Conservation (phyloP, 2,888 invertebrate species). For the Serrognathus titanus region DNA sequence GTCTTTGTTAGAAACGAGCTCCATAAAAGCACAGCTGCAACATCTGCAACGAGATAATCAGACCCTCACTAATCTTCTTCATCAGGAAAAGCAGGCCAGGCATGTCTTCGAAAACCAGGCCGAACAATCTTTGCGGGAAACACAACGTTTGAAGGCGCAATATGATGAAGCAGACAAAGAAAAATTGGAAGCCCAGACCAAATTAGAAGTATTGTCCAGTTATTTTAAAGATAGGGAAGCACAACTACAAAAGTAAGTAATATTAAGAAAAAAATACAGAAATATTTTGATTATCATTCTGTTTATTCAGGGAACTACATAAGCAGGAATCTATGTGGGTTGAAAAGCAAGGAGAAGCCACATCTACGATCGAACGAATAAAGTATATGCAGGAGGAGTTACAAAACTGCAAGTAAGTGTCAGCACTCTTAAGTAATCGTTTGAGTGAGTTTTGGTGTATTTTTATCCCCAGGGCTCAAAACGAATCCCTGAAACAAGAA, state of each 20-base stretch:
- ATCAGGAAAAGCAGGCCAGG: conserved; percentile 49
- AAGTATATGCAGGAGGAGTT: conserved; percentile 76
- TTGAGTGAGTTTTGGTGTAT: too few species aligned
- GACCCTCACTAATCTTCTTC: conserved; percentile 47
- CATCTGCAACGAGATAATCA: conserved; percentile 56
- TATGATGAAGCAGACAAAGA: conserved; percentile 66
- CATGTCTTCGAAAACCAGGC: conserved; percentile 49
- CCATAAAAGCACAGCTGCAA: conserved; percentile 58
- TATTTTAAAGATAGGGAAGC: conserved; percentile 90
- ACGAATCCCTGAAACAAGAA: conserved; percentile 70
- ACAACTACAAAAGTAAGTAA: conserved; percentile 82
- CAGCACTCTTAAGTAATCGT: background rate
- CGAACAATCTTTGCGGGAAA: conserved; percentile 51
- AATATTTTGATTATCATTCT: too few species aligned
- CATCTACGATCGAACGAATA: conserved; percentile 75
- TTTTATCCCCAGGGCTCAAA: conserved; percentile 48
- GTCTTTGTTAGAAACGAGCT: conserved; percentile 53
- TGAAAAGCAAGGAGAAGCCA: conserved; percentile 77
- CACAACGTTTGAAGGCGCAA: conserved; percentile 55
- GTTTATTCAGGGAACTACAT: conserved; percentile 64
- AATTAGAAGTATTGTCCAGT: conserved; percentile 79
- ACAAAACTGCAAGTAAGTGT: conserved; percentile 70
- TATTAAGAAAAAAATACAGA: too few species aligned
- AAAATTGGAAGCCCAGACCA: conserved; percentile 74
- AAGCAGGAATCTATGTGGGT: conserved; percentile 74